A percentile compares a stretch with the other conserved stretches of the same genome.
These are phyloP conservation scores for Sternarchorhynchus goeldii DNA, from an alignment of 2,797 vertebrate species.

Conservation along the genomic window DNA sequence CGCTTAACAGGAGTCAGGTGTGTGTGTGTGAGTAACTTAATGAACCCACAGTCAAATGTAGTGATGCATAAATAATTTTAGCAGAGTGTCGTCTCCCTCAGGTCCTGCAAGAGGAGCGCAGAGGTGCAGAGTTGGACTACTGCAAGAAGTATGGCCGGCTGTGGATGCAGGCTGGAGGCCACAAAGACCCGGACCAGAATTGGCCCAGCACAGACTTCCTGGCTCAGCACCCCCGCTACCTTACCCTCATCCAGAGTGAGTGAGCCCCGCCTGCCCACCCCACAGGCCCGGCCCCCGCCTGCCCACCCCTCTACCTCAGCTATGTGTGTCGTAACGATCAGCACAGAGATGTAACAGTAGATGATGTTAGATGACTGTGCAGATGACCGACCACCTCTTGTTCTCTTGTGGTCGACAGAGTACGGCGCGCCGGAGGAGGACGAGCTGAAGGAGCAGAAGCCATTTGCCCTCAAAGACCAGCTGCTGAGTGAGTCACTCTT, in stretches of 20 bases:
- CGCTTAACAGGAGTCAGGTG: slow-evolving; percentile 78
- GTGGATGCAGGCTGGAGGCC: slow-evolving; percentile 85
- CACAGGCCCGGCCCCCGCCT: too few species aligned
- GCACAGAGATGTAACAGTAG: background rate
- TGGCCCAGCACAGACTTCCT: slow-evolving; percentile 77
- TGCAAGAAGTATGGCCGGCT: slow-evolving; percentile 86
- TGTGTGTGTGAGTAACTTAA: background rate
- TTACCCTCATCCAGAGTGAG: slow-evolving; percentile 83
- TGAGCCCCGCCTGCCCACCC: slow-evolving; percentile 3
- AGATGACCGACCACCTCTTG: background rate
- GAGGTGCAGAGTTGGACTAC: slow-evolving; percentile 92
- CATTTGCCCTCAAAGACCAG: slow-evolving; percentile 85
- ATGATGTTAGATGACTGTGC: background rate
- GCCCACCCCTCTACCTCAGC: background rate
- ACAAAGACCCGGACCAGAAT: slow-evolving; percentile 70
- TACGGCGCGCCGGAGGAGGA: slow-evolving; percentile 88
- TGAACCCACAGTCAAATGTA: too few species aligned
- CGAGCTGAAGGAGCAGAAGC: slow-evolving; percentile 78
- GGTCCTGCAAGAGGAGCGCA: slow-evolving; percentile 80
- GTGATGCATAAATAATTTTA: too few species aligned
- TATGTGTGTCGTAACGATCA: background rate
- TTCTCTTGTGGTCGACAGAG: slow-evolving; percentile 67
- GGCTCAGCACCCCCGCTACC: slow-evolving; percentile 83
- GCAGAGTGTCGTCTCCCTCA: slow-evolving; percentile 56
- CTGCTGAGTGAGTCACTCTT: slow-evolving; percentile 82